phyloP scores from a whole-genome alignment of 30 jellyfish, hydroid and myxozoan species.

The Aurelia coerulea region DNA sequence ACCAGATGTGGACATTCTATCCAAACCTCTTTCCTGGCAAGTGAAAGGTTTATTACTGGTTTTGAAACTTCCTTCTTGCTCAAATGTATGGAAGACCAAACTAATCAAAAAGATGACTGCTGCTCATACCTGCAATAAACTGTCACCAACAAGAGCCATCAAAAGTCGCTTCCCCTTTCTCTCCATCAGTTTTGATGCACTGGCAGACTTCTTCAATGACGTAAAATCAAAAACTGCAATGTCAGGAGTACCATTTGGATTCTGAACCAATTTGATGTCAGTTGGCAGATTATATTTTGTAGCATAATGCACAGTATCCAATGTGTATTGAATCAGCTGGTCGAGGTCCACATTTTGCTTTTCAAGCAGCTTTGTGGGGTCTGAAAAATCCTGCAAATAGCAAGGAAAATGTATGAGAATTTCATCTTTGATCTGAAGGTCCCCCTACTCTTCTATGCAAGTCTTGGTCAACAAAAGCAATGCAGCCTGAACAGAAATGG shows the following conservation, averaged over 20 bases:
- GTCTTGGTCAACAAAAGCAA: too few relatives aligned
- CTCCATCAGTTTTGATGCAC: constrained; percentile 90
- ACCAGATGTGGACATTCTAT: too few relatives aligned
- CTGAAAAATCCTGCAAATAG: constrained; percentile 76
- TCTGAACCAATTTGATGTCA: constrained; percentile 61
- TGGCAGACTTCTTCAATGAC: constrained; percentile 96
- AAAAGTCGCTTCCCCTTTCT: constrained; percentile 84
- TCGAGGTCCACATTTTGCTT: constrained; percentile 82
- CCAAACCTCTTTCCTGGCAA: too few relatives aligned
- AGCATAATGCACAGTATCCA: constrained; percentile 92
- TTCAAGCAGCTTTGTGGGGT: constrained; percentile 80
- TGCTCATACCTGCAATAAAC: constrained; percentile 82
- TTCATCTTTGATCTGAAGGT: too few relatives aligned
- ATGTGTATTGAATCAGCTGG: constrained; percentile 69
- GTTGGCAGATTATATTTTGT: constrained; percentile 93
- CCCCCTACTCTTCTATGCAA: too few relatives aligned
- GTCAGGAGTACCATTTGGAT: constrained; percentile 94
- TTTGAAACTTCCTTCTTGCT: too few relatives aligned
- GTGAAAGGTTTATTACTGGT: too few relatives aligned
- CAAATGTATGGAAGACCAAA: too few relatives aligned
- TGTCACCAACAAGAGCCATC: constrained; percentile 96
- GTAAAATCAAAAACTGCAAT: constrained; percentile 98
- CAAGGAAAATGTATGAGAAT: not conserved
- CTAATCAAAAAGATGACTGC: too few relatives aligned
- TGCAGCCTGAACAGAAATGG: too few relatives aligned